Evolutionary conservation across 2,888 invertebrate species (phyloP), one percentile per base, ranked within the genome.

Genomic region (Lissonota sp.): DNA sequence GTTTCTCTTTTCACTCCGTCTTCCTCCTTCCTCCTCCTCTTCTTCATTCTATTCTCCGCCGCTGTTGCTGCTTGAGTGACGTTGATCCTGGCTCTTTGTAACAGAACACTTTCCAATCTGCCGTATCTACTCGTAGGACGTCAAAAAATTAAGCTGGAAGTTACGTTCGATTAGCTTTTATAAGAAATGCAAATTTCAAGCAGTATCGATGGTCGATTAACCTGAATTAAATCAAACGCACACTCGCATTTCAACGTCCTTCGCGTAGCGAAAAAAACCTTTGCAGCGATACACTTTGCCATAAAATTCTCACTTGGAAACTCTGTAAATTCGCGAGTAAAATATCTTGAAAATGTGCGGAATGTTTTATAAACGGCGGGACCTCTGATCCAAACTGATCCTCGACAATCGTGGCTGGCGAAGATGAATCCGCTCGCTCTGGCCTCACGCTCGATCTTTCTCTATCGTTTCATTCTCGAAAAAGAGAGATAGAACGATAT

Each of bases 401-500:
- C 70, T 55, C 39, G 16, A 66, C 64, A 83, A 77, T 80, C 67
- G 73, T 42, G 26, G 49, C 39, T 42, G 26, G 49, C 39, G 10
- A 73, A 66, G 60, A 80, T 67, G 77, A 51, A 76, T 58, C 60
- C 66, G 60, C 70, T 57, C 49, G 26, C 16, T 66, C 49, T 26
- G 39, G 57, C 63, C 49, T 60, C 62, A 55, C 26, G 26, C 62
- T 67, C 75, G 67, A 60, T 63, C 63, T 53, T 66, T 73, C 72
- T 51, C 57, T 74, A 57, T 62, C 57, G 64, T 62, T 53, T 53
- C 51, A 44, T 53, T 64, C 55, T 60, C 66, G 63, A 69, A 55
- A 55, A 57, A 75, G 46, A 55, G 63, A 74, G 62, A 60, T 37
- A 64, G 40, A 57, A 71, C 74, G 42, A 80, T 63, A 70, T 73